Evolutionary conservation across 2,888 invertebrate genomes (phyloP).

Genomic region (Merodon equestris): DNA sequence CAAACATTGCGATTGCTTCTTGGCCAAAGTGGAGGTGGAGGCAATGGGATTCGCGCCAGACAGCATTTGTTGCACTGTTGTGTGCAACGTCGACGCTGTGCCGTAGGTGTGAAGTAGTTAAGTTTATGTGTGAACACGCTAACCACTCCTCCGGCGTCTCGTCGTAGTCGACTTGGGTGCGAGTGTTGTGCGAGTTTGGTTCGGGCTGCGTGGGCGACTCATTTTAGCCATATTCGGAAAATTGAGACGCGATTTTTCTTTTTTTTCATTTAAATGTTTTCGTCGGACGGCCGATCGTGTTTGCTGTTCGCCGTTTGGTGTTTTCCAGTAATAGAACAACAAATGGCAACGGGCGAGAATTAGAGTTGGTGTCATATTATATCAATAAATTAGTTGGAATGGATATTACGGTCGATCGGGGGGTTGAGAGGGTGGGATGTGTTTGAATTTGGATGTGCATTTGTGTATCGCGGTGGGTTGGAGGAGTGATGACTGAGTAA

Average conservation of each 20-base stretch:
- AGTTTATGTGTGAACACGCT: slow-evolving; percentile 61
- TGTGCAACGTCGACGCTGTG: slow-evolving; percentile 4
- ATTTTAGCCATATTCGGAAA: slow-evolving; percentile 64
- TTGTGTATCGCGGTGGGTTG: slow-evolving; percentile 33
- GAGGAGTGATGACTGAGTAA: slow-evolving; percentile 45
- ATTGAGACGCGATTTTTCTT: slow-evolving; percentile 52
- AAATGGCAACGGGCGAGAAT: slow-evolving; percentile 48
- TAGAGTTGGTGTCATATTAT: slow-evolving; percentile 63
- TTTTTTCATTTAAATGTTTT: slow-evolving; percentile 19
- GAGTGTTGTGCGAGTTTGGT: slow-evolving; percentile 17
- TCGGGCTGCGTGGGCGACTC: slow-evolving; percentile 55
- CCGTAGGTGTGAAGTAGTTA: slow-evolving; percentile 64
- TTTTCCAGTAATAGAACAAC: slow-evolving; percentile 51
- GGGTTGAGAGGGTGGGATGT: neutral
- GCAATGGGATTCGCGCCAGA: slow-evolving; percentile 38
- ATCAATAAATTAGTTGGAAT: slow-evolving; percentile 60
- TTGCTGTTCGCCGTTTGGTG: slow-evolving; percentile 6
- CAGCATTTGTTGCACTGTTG: slow-evolving; percentile 22
- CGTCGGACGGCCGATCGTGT: too few relatives aligned
- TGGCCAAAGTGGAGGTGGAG: slow-evolving; percentile 4
- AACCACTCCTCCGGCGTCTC: slow-evolving; percentile 21
- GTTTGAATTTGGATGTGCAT: slow-evolving; percentile 19
- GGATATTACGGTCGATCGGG: slow-evolving; percentile 38
- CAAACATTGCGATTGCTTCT: slow-evolving; percentile 18
- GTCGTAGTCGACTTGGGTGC: slow-evolving; percentile 33